phyloP scores from a whole-genome alignment of 92 coral and sea anemone genomes.

The Heteractis magnifica region DNA sequence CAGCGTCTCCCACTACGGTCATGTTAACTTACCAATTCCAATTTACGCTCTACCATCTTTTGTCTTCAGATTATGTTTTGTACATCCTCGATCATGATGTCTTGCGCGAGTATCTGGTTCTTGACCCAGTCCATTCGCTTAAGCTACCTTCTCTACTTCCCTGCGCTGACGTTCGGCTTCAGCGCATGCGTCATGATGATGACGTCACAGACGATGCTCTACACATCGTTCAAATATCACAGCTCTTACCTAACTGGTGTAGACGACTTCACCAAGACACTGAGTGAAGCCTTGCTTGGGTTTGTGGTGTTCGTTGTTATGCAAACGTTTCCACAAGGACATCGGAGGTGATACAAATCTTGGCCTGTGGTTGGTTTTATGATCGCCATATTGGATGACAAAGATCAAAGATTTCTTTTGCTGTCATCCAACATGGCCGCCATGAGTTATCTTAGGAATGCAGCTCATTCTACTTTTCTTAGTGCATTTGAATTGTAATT shows the following conservation, averaged over 20 bases:
- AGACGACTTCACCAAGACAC: constrained; percentile 34
- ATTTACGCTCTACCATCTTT: not conserved
- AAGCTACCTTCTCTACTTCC: constrained; percentile 34
- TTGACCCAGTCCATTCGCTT: constrained; percentile 17
- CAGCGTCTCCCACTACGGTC: too few relatives aligned
- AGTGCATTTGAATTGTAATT: not conserved
- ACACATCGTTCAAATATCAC: constrained; percentile 7
- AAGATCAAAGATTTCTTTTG: too few relatives aligned
- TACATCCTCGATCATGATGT: constrained; percentile 16
- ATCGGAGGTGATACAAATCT: constrained; percentile 4
- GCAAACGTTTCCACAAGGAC: constrained; percentile 34
- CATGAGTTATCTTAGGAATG: too few relatives aligned
- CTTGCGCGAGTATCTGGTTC: constrained; percentile 36
- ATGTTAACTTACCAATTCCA: not conserved
- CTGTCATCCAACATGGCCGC: too few relatives aligned
- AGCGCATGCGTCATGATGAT: constrained; percentile 30
- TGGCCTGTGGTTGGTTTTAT: not conserved
- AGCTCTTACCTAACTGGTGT: constrained; percentile 18
- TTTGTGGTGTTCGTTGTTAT: constrained; percentile 35
- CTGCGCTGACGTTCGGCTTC: constrained; percentile 41
- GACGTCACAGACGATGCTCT: constrained; percentile 47
- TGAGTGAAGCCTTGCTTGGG: constrained; percentile 24
- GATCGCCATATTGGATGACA: not conserved
- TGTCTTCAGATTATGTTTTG: constrained; percentile 25
- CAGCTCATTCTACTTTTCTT: too few relatives aligned